Percentiles rank a stretch among this genome's conserved stretches.
These are phyloP conservation scores for Crepidodera aurea DNA, from an alignment of 2,888 invertebrate genomes.

Conservation along the genomic window DNA sequence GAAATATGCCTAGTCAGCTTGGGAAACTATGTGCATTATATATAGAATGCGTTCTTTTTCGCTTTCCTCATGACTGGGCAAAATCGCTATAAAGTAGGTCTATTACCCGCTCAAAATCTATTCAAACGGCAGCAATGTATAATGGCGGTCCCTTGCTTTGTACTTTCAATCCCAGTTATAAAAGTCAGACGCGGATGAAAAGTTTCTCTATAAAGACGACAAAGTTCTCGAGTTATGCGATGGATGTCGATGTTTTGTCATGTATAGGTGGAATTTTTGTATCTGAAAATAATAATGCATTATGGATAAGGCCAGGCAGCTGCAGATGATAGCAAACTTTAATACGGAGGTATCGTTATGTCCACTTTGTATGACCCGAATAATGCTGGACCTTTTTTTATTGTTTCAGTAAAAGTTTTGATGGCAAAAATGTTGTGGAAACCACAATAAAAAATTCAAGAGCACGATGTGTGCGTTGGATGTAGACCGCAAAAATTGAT, in stretches of 20 bases:
- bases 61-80: conserved; percentile 27
- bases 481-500: neutral
- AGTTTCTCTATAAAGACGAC: conserved; percentile 36
- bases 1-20: conserved; percentile 30
- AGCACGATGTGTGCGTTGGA: neutral
- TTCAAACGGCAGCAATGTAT: conserved; percentile 26
- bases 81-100: conserved; percentile 30
- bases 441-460: neutral
- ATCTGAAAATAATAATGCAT: conserved; percentile 30
- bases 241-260: conserved; percentile 38
- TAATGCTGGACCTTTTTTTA: conserved; percentile 18
- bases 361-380: conserved; percentile 23
- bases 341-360: neutral
- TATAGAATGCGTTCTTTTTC: conserved; percentile 21
- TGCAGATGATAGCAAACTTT: conserved; percentile 30
- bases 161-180: conserved; percentile 36
- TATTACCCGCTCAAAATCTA: conserved; percentile 28
- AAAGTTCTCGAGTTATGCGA: conserved; percentile 35
- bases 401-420: conserved; percentile 3
- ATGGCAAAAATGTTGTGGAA: neutral
- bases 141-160: conserved; percentile 32
- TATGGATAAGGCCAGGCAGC: conserved; percentile 28
- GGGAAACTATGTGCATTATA: conserved; percentile 29
- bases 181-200: conserved; percentile 39
- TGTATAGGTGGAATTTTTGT: conserved; percentile 32